These are phyloP conservation scores for Sminthurides aquaticus DNA, from an alignment of 2,888 invertebrate genomes.

Conservation along the genomic window DNA sequence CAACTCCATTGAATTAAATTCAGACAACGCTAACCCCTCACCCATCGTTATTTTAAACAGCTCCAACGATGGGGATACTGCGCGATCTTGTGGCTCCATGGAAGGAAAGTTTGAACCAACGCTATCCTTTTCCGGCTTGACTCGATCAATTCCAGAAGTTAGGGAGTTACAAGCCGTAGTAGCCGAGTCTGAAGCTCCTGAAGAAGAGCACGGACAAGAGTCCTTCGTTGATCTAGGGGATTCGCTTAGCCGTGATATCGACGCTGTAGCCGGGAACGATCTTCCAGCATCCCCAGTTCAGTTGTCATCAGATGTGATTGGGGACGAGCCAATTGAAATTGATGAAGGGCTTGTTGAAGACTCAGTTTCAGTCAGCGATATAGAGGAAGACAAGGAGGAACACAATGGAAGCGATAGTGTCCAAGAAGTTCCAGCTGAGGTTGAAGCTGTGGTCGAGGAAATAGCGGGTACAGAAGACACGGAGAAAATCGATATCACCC, in stretches of 20 bases:
- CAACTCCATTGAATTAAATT: conserved; percentile 7
- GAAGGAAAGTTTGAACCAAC: not conserved
- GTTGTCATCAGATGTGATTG: not conserved
- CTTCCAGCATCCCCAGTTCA: not conserved
- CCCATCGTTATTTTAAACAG: not conserved
- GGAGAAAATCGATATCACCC: not conserved
- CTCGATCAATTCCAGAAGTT: not conserved
- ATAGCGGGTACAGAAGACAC: not conserved
- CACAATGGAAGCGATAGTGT: not conserved
- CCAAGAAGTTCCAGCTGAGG: not conserved
- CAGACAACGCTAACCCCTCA: conserved; percentile 1
- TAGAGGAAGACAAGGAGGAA: not conserved
- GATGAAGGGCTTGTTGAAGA: conserved; percentile 13
- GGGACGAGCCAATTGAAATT: conserved; percentile 32
- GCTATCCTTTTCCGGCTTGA: not conserved
- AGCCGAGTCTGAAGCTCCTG: not conserved
- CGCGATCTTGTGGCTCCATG: not conserved
- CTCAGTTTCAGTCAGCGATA: not conserved
- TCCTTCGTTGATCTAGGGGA: not conserved
- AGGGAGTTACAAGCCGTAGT: not conserved
- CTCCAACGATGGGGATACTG: not conserved
- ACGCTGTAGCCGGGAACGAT: not conserved
- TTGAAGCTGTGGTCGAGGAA: conserved; percentile 1
- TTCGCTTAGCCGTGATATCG: not conserved
- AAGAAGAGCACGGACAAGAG: not conserved